Evolutionary conservation across 2,797 vertebrate genomes (phyloP), one percentile per base, ranked within the genome.

Genomic region (Crocidura indochinensis): DNA sequence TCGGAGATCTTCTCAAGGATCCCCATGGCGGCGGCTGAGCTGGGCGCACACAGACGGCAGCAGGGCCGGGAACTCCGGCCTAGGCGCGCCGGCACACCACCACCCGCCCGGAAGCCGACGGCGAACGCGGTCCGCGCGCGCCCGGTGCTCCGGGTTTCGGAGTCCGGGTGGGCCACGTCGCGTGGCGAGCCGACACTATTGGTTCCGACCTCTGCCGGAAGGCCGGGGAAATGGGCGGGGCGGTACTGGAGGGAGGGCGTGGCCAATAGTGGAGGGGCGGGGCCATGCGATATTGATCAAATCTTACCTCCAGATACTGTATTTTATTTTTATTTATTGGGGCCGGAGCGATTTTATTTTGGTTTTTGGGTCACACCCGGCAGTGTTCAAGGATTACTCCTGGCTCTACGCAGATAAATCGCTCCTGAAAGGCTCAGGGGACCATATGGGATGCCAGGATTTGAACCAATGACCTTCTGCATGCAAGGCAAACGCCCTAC

Each of bases 1-100:
- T 99, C 99, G 24, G 99, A 97, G 96, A 99, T 99, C 97, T 99
- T 99, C 91, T 99, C 99, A 78, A 99, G 94, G 96, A 99, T 99
- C 51, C 99, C 99, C 99, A 99, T 99, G 96, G 94, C 88, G 90
- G 93, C 95, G 44, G 91, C 68, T 15, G 77, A 44, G n/a, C 60
- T 19, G 7, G 38, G 29, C 38, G 15, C 46, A 46, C 26, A 8
- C 78, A 47, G 2, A 20, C 12, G 0, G 49, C 11, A 0, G 14
- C 62, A 1, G 24, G 2, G 4, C 56, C 4, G 4, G 8, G 47
- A 88, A 38, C 38, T 38, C 38, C 38, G 5, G 38, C 2, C 38
- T 38, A 38, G 38, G 2, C 38, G 38, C 53, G 24, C 77, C n/a
- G 0, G 65, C 29, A 0, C 2, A 31, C 10, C 20, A 17, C 47